phyloP scores from a whole-genome alignment of 2,888 invertebrate genomes.

The Habroteleia sp. region DNA sequence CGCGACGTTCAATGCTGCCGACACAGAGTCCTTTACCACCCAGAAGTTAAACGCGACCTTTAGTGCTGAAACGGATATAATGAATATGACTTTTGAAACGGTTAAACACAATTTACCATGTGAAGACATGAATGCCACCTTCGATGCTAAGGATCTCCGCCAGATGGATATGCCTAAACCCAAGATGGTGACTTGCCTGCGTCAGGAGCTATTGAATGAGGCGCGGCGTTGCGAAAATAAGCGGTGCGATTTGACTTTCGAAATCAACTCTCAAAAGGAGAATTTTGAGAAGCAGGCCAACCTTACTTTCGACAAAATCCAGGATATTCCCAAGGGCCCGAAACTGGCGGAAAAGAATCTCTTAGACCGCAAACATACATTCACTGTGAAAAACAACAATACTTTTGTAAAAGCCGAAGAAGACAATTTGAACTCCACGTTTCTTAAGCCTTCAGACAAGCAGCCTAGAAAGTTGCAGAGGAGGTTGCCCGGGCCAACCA shows the following conservation, averaged over 20 bases:
- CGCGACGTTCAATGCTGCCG: slow-evolving; percentile 7
- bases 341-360: slow-evolving; percentile 37
- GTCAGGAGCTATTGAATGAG: slow-evolving; percentile 71
- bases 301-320: slow-evolving; percentile 24
- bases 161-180: slow-evolving; percentile 33
- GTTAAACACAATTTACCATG: slow-evolving; percentile 10
- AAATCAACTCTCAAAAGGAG: slow-evolving; percentile 46
- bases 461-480: slow-evolving; percentile 55
- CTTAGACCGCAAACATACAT: slow-evolving; percentile 65
- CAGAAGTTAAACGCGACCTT: slow-evolving; percentile 1
- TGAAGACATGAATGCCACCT: too few relatives aligned
- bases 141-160: not conserved
- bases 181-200: slow-evolving; percentile 53
- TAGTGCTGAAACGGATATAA: not conserved
- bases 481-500: slow-evolving; percentile 68
- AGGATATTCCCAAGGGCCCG: slow-evolving; percentile 16
- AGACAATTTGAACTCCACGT: slow-evolving; percentile 41
- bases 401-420: slow-evolving; percentile 24
- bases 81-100: not conserved
- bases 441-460: slow-evolving; percentile 51
- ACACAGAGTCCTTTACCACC: slow-evolving; percentile 1
- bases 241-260: slow-evolving; percentile 67
- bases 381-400: slow-evolving; percentile 68
- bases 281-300: slow-evolving; percentile 42
- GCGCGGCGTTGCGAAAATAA: slow-evolving; percentile 66